Conservation (phyloP, 2,888 invertebrate species). For the Mesorhabditis belari region DNA sequence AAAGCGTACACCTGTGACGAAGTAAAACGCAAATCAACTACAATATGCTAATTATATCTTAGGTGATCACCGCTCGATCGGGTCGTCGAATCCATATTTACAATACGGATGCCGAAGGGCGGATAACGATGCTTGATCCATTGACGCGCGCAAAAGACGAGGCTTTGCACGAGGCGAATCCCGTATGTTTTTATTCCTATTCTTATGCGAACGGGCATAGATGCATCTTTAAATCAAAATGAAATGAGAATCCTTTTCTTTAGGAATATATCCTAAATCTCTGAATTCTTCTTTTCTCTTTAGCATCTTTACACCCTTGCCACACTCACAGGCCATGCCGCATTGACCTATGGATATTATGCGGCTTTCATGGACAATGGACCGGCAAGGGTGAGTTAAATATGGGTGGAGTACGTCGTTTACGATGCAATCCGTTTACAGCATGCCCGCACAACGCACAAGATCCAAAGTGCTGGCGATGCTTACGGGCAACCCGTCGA, state of each 20-base stretch:
- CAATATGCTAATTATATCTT: constrained; percentile 10
- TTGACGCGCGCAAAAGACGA: constrained; percentile 41
- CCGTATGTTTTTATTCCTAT: too few relatives aligned
- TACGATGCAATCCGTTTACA: not conserved
- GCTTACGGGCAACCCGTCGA: constrained; percentile 49
- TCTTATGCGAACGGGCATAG: too few relatives aligned
- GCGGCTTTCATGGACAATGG: constrained; percentile 51
- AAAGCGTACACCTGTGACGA: constrained; percentile 66
- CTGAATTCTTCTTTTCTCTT: too few relatives aligned
- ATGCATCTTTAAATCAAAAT: too few relatives aligned
- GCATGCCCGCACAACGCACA: constrained; percentile 22
- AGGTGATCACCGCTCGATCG: constrained; percentile 59
- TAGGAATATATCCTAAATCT: too few relatives aligned
- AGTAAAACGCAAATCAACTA: constrained; percentile 55
- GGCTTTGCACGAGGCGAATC: constrained; percentile 21
- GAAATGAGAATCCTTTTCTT: too few relatives aligned
- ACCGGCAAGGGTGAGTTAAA: constrained; percentile 55
- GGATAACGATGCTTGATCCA: constrained; percentile 65
- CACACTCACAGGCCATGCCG: constrained; percentile 45
- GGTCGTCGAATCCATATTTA: constrained; percentile 78
- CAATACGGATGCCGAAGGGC: constrained; percentile 91
- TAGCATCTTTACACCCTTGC: constrained; percentile 66
- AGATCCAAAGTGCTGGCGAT: constrained; percentile 29
- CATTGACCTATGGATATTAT: constrained; percentile 41
- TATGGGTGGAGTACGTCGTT: constrained; percentile 60